Evolutionary conservation across 2,113 vertebrate species (phyloP).

Genomic region (Elephantulus edwardii): DNA sequence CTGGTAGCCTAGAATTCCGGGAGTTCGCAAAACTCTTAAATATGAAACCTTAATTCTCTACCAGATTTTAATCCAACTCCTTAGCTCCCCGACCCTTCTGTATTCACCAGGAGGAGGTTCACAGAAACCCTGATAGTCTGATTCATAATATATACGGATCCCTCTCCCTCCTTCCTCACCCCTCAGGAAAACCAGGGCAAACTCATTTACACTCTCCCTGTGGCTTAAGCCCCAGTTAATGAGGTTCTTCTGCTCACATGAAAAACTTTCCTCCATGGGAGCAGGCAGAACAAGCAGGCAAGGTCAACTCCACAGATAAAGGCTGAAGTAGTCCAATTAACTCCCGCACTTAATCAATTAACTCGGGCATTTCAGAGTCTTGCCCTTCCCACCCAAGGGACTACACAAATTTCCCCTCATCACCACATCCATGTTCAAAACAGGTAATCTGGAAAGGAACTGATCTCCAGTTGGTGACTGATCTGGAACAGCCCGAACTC

Average conservation of each 20-base stretch:
- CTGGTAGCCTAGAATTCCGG: not conserved
- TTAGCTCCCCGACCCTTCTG: not conserved
- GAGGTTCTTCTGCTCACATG: not conserved
- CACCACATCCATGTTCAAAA: not conserved
- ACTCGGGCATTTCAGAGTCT: not conserved
- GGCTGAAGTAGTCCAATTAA: not conserved
- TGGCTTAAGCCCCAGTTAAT: not conserved
- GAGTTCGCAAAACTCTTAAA: constrained; percentile 50
- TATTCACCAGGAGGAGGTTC: not conserved
- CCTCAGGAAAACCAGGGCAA: not conserved
- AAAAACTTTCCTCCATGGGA: not conserved
- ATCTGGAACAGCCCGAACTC: not conserved
- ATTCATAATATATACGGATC: not conserved
- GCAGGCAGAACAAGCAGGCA: not conserved
- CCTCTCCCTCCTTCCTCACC: not conserved
- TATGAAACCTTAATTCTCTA: not conserved
- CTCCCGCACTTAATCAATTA: no score
- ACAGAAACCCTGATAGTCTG: not conserved
- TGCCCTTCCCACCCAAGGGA: not conserved
- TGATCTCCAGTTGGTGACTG: not conserved
- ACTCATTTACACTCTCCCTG: not conserved
- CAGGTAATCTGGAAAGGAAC: not conserved
- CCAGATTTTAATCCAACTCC: not conserved
- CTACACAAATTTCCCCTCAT: not conserved
- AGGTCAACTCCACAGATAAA: not conserved